Evolutionary conservation across 2,113 vertebrate genomes (phyloP).

Genomic region (Mormoops blainvillei): DNA sequence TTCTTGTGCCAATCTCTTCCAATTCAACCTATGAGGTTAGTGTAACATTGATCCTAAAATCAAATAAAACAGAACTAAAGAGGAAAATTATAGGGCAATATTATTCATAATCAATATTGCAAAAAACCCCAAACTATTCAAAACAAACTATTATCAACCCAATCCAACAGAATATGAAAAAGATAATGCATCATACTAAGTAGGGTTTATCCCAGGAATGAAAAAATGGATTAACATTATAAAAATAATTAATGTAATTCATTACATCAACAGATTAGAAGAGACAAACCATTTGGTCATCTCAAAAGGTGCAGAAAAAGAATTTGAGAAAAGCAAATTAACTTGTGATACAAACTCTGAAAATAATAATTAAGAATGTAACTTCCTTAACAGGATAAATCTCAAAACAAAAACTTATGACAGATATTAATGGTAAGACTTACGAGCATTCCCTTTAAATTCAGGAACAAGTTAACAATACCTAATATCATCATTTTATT

Average conservation of each 20-base stretch:
- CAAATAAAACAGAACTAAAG: background rate
- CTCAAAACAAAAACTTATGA: background rate
- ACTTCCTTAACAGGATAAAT: background rate
- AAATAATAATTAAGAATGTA: constrained; percentile 3
- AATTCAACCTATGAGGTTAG: background rate
- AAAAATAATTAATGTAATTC: background rate
- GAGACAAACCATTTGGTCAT: background rate
- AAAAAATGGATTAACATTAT: background rate
- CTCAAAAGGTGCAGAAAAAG: background rate
- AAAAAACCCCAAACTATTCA: background rate
- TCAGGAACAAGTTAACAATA: background rate
- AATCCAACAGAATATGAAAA: background rate
- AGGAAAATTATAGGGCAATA: background rate
- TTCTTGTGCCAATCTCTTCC: background rate
- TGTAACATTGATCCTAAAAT: background rate
- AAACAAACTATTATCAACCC: background rate
- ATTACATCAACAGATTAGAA: background rate
- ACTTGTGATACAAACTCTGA: background rate
- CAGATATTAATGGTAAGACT: background rate
- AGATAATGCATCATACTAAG: background rate
- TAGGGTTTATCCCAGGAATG: background rate
- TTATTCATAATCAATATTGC: background rate
- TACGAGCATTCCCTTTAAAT: background rate
- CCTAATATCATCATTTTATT: background rate
- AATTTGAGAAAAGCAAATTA: background rate